Base-by-base conservation (phyloP, 1,140 invertebrate genomes). In the Brachionus sp. region DNA sequence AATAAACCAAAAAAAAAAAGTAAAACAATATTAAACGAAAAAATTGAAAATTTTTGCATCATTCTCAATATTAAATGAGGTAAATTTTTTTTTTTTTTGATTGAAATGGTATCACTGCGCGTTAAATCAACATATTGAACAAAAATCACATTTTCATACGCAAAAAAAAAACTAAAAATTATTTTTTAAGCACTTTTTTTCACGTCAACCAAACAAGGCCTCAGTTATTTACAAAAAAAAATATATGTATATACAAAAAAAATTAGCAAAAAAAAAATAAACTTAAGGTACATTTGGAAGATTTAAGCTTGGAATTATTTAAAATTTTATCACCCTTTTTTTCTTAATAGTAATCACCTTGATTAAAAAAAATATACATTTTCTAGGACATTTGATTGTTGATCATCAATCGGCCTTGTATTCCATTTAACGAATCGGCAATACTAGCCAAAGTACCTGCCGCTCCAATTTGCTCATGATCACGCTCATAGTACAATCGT, bases 371-470 rank as follows among this genome's bases (percentile, higher is more conserved):
- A 44, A 35, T 25, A 25, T 44, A 73, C 37, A 39, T 2, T n/a
- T 35, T 46, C 25, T 75, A 75, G 12, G 70, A 75, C 37, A 75
- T 44, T 25, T 75, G 70, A 46, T 75, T 75, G 25, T 75, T 75
- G 19, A 75, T 50, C 70, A 75, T 46, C n/a, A 75, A 46, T 13
- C 70, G 39, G 4, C 42, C 35, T 33, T 70, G 66, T 35, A 70
- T 70, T 35, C 33, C 70, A 46, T 80, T 80, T 9, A 80, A 35
- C 19, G 77, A 80, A 3, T 80, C 77, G 42, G 77, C 77, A 62
- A 80, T 80, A 37, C 77, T 80, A 12, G 77, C 77, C 23, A 80
- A 19, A 23, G 77, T 80, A 29, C 77, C 77, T 16, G 77, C 77
- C 1, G 77, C 77, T 10, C 77, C 77, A 19, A 80, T 57, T 23